A percentile compares a stretch with the other conserved stretches of the same genome.
phyloP scores from a whole-genome alignment of 2,888 invertebrate genomes.

The Nymphalis polychloros region DNA sequence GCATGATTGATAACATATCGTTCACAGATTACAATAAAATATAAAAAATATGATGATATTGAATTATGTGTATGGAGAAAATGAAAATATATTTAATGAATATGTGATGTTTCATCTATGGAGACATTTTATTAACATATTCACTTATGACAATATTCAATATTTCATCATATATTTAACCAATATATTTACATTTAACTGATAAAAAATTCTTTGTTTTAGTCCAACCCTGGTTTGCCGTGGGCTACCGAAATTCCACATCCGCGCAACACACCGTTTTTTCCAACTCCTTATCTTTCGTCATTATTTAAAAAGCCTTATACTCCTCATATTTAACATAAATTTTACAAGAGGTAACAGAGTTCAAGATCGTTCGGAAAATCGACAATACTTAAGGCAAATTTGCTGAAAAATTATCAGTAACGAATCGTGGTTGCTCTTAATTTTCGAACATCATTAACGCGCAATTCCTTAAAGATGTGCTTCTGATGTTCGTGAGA shows the following conservation, averaged over 20 bases:
- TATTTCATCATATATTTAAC: too few relatives aligned
- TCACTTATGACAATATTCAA: background rate
- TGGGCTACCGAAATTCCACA: conserved; percentile 73
- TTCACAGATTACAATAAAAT: conserved; percentile 29
- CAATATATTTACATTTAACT: background rate
- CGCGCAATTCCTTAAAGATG: conserved; percentile 69
- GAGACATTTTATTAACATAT: too few relatives aligned
- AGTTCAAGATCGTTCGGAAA: conserved; percentile 24
- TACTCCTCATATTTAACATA: conserved; percentile 30
- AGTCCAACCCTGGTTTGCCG: conserved; percentile 59
- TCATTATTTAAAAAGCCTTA: conserved; percentile 48
- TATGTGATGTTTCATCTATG: too few relatives aligned
- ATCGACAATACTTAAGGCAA: conserved; percentile 34
- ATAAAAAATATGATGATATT: background rate
- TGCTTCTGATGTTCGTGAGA: conserved; percentile 74
- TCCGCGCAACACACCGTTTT: conserved; percentile 49
- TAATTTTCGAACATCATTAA: conserved; percentile 70
- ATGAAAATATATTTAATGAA: too few relatives aligned
- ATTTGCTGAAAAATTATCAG: conserved; percentile 54
- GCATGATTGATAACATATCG: background rate
- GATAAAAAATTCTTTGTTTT: background rate
- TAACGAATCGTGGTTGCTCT: conserved; percentile 51
- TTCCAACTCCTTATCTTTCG: conserved; percentile 46
- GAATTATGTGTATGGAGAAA: too few relatives aligned
- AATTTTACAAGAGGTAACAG: conserved; percentile 28